Evolutionary conservation across 2,888 invertebrate species (phyloP).

Genomic region (Mellilla xanthometata): DNA sequence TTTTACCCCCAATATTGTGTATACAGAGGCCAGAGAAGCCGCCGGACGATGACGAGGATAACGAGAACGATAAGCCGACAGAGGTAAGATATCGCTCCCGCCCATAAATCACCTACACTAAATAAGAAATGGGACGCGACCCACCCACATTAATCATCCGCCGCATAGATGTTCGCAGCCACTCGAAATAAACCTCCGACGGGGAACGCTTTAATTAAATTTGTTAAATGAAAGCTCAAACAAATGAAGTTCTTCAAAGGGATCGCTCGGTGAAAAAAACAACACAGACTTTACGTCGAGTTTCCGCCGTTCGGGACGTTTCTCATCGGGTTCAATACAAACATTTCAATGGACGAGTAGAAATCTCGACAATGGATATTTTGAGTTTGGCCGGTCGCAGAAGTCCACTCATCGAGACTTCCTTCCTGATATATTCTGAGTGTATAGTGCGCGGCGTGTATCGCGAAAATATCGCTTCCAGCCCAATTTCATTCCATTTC

Average conservation of each 20-base stretch:
- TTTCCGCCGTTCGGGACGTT: slow-evolving; percentile 66
- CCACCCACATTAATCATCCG: slow-evolving; percentile 47
- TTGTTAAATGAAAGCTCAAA: slow-evolving; percentile 60
- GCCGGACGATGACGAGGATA: slow-evolving; percentile 84
- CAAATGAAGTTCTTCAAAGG: slow-evolving; percentile 58
- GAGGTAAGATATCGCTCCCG: slow-evolving; percentile 64
- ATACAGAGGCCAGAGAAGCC: slow-evolving; percentile 94
- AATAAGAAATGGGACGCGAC: slow-evolving; percentile 37
- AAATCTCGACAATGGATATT: slow-evolving; percentile 68
- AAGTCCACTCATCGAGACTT: slow-evolving; percentile 59
- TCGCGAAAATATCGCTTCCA: slow-evolving; percentile 77
- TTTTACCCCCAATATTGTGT: slow-evolving; percentile 92
- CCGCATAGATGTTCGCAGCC: slow-evolving; percentile 37
- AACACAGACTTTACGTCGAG: slow-evolving; percentile 57
- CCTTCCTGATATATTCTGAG: slow-evolving; percentile 71
- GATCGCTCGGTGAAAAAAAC: slow-evolving; percentile 61
- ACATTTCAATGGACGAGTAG: slow-evolving; percentile 54
- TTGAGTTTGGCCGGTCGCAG: slow-evolving; percentile 71
- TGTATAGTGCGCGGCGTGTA: slow-evolving; percentile 70
- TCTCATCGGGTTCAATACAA: slow-evolving; percentile 67
- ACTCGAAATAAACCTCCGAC: slow-evolving; percentile 42
- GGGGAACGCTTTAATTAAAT: slow-evolving; percentile 63
- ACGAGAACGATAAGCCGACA: slow-evolving; percentile 74
- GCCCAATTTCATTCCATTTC: slow-evolving; percentile 82
- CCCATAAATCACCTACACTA: slow-evolving; percentile 38